phyloP scores from a whole-genome alignment of 2,888 invertebrate genomes.

The Notodonta ziczac region DNA sequence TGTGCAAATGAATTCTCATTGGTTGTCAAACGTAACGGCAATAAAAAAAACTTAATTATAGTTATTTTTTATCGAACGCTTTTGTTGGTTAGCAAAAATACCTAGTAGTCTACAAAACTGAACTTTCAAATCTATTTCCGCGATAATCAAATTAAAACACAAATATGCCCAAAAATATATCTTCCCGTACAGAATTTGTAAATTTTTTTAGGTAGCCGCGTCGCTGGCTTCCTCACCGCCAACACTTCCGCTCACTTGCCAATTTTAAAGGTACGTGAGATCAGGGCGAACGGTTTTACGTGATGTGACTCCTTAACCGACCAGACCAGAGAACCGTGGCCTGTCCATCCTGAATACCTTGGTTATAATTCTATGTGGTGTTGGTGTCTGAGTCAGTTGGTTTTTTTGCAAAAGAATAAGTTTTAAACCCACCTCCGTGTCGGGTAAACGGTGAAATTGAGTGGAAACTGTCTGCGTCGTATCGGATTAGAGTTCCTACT shows the following conservation, averaged over 20 bases:
- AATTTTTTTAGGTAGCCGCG: constrained; percentile 32
- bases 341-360: constrained; percentile 16
- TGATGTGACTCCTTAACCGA: constrained; percentile 52
- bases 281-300: constrained; percentile 55
- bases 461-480: constrained; percentile 52
- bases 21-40: too few relatives aligned
- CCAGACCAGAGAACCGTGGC: constrained; percentile 33
- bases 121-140: neutral
- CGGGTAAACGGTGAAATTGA: constrained; percentile 58
- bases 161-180: neutral
- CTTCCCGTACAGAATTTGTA: neutral
- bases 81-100: neutral
- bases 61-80: too few relatives aligned
- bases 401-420: constrained; percentile 50
- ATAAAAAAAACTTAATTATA: too few relatives aligned
- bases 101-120: neutral
- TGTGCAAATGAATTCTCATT: too few relatives aligned
- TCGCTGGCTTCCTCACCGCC: constrained; percentile 40
- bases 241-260: constrained; percentile 58
- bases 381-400: constrained; percentile 27
- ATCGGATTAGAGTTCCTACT: constrained; percentile 45
- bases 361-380: constrained; percentile 15
- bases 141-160: neutral
- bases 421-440: constrained; percentile 57
- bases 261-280: constrained; percentile 64